Evolutionary conservation across 1,140 invertebrate species (phyloP).

Genomic region (Araneus ventricosus): DNA sequence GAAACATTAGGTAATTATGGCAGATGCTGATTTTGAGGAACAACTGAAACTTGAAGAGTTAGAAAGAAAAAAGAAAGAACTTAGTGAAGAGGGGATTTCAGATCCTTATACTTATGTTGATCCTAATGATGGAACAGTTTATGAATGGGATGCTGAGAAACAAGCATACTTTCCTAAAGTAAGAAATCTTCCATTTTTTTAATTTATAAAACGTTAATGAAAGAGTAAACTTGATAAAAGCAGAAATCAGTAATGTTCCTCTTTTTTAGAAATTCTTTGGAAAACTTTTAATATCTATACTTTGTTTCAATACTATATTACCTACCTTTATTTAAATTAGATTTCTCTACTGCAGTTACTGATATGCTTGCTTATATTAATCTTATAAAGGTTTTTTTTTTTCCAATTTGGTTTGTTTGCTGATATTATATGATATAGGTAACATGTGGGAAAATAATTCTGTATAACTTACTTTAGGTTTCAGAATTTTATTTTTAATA

Average conservation of each 20-base stretch:
- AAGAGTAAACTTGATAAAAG: not conserved
- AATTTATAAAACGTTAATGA: not conserved
- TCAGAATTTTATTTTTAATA: too few relatives aligned
- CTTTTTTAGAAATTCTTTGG: not conserved
- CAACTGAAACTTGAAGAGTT: conserved; percentile 78
- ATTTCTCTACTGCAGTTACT: too few relatives aligned
- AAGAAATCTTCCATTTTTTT: conserved; percentile 56
- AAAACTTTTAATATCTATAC: too few relatives aligned
- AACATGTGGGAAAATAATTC: too few relatives aligned
- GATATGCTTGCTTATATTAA: too few relatives aligned
- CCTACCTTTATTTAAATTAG: too few relatives aligned
- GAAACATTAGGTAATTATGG: conserved; percentile 19
- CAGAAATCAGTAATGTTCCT: not conserved
- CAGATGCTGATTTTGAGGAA: conserved; percentile 79
- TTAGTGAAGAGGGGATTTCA: conserved; percentile 82
- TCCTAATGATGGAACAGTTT: conserved; percentile 90
- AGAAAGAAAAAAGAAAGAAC: conserved; percentile 78
- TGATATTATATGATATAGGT: too few relatives aligned
- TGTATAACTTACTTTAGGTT: too few relatives aligned
- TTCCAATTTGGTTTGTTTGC: too few relatives aligned
- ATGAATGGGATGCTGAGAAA: conserved; percentile 94
- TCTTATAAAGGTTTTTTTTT: too few relatives aligned
- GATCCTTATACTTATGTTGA: conserved; percentile 91
- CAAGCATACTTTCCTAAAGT: conserved; percentile 97
- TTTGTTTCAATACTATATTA: too few relatives aligned